Percentiles rank a stretch among this genome's conserved stretches.
Conservation (phyloP, 1,140 invertebrate genomes). For the Drosophila nigromelanica region DNA sequence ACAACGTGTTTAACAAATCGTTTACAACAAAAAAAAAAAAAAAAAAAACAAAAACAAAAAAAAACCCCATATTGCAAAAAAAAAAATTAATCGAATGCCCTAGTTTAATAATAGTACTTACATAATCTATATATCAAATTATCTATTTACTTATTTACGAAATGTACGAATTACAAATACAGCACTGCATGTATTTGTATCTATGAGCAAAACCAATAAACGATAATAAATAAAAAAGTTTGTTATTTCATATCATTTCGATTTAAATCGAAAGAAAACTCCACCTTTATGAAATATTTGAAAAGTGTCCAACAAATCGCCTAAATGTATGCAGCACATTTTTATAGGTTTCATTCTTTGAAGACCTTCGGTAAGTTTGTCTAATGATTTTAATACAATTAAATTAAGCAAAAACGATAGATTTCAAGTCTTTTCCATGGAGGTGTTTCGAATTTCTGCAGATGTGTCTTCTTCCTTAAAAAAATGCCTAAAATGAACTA, state of each 20-base stretch:
- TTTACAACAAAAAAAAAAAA: constrained; percentile 26
- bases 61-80: not conserved
- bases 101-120: constrained; percentile 19
- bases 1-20: constrained; percentile 61
- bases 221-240: constrained; percentile 12
- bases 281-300: not conserved
- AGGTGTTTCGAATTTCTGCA: too few relatives aligned
- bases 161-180: constrained; percentile 35
- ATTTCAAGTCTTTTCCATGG: too few relatives aligned
- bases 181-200: constrained; percentile 28
- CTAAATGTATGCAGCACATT: constrained; percentile 2
- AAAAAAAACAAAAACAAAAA: not conserved
- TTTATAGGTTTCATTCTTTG: not conserved
- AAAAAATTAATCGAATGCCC: constrained; percentile 6
- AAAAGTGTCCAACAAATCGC: not conserved
- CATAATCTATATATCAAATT: constrained; percentile 26
- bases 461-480: too few relatives aligned
- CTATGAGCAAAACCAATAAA: constrained; percentile 44
- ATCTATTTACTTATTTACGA: constrained; percentile 31
- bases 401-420: too few relatives aligned
- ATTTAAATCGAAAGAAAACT: not conserved
- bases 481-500: too few relatives aligned
- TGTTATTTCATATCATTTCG: not conserved
- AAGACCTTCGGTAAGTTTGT: not conserved
- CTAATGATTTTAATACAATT: too few relatives aligned